These are phyloP conservation scores for Brienomyrus longianalis DNA, from an alignment of 2,113 vertebrate species.

Conservation along the genomic window DNA sequence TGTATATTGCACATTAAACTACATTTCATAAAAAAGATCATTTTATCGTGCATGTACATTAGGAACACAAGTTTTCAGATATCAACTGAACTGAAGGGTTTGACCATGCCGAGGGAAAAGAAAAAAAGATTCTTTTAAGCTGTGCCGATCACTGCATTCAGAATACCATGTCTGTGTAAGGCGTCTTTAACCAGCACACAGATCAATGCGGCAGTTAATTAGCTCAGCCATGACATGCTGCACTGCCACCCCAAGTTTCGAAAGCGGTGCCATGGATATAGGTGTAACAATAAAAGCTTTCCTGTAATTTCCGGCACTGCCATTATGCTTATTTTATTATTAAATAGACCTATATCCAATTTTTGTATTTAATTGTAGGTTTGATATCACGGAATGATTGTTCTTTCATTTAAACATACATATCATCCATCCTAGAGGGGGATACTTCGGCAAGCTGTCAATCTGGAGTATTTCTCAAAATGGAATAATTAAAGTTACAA, in stretches of 20 bases:
- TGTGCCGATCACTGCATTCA: neutral
- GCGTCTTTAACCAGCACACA: conserved; percentile 31
- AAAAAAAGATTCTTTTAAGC: conserved; percentile 8
- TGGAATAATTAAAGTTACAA: neutral
- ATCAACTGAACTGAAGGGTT: neutral
- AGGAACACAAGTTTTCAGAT: neutral
- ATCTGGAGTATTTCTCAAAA: neutral
- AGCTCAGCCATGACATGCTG: neutral
- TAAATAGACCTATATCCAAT: neutral
- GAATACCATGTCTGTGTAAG: conserved; percentile 8
- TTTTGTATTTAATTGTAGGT: neutral
- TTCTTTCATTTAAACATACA: neutral
- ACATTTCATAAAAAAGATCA: neutral
- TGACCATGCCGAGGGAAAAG: conserved; percentile 29
- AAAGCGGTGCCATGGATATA: neutral
- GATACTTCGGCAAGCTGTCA: neutral
- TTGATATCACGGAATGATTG: neutral
- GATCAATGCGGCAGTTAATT: conserved; percentile 30
- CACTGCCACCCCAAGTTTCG: neutral
- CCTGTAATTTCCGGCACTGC: neutral
- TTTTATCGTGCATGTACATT: neutral
- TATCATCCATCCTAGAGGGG: neutral
- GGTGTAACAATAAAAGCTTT: neutral
- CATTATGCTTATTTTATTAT: neutral
- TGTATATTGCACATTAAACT: neutral